A percentile compares a stretch with the other conserved stretches of the same genome.
Conservation (phyloP, 2,113 vertebrate genomes). For the Mormyrus lacerda region DNA sequence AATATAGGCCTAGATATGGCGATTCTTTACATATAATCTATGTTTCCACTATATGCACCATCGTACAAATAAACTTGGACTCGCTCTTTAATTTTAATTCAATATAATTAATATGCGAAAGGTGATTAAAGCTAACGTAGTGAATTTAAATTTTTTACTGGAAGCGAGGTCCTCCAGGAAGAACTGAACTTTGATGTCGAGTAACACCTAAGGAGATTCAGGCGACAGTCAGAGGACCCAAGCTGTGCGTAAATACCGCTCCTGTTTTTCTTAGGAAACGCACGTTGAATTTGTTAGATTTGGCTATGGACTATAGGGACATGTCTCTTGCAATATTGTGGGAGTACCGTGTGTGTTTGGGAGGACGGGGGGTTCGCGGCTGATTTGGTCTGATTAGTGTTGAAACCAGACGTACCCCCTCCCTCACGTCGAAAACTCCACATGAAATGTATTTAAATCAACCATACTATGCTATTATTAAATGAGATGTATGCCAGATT, state of each 20-base stretch:
- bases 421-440: background rate
- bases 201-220: background rate
- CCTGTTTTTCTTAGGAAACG: background rate
- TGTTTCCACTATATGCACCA: background rate
- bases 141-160: background rate
- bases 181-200: constrained; percentile 4
- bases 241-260: background rate
- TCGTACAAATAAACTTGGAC: background rate
- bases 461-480: background rate
- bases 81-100: background rate
- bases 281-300: background rate
- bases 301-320: background rate
- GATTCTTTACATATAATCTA: background rate
- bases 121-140: background rate
- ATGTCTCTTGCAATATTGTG: background rate
- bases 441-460: background rate
- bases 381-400: background rate
- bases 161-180: background rate
- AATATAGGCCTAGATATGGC: background rate
- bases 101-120: background rate
- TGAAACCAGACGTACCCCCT: background rate
- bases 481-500: background rate
- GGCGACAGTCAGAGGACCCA: background rate
- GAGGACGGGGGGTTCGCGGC: no score
- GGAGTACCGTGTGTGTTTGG: background rate